phyloP scores from a whole-genome alignment of 2,888 invertebrate genomes.

The Chloroclysta siterata region DNA sequence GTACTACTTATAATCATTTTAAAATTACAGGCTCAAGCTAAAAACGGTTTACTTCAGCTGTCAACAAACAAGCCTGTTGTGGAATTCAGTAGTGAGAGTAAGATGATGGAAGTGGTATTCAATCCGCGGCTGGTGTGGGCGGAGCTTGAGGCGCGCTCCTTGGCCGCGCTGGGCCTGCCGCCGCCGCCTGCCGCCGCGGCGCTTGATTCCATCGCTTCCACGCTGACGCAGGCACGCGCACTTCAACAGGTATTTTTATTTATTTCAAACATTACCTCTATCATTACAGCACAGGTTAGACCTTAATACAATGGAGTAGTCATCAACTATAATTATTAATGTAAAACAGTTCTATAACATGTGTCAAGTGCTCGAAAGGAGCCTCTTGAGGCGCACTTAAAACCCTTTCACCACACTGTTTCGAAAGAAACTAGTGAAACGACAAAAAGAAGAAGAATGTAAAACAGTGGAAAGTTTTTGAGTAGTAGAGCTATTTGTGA shows the following conservation, averaged over 20 bases:
- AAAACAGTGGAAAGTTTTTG: no score
- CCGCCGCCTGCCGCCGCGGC: constrained; percentile 89
- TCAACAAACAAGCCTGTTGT: constrained; percentile 89
- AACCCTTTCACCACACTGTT: no score
- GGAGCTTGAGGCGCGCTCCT: constrained; percentile 94
- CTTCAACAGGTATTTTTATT: constrained; percentile 98
- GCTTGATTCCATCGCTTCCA: constrained; percentile 88
- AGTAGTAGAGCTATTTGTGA: no score
- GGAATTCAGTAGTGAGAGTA: constrained; percentile 88
- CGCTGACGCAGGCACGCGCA: constrained; percentile 93
- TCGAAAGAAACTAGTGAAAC: no score
- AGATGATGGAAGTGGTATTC: constrained; percentile 95
- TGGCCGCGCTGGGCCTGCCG: constrained; percentile 92
- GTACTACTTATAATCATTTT: not conserved
- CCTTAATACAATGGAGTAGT: no score
- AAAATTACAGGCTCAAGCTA: constrained; percentile 65
- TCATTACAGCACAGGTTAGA: no score
- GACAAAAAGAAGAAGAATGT: no score
- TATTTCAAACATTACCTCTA: no score
- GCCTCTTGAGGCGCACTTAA: no score
- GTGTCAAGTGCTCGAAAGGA: no score
- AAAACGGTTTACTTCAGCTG: constrained; percentile 67
- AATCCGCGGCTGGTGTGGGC: constrained; percentile 93
- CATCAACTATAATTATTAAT: no score
- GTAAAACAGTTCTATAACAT: no score